Percentiles rank a stretch among this genome's conserved stretches.
Evolutionary conservation across 1,140 invertebrate genomes (phyloP).

Genomic region (Acromyrmex echinatior): DNA sequence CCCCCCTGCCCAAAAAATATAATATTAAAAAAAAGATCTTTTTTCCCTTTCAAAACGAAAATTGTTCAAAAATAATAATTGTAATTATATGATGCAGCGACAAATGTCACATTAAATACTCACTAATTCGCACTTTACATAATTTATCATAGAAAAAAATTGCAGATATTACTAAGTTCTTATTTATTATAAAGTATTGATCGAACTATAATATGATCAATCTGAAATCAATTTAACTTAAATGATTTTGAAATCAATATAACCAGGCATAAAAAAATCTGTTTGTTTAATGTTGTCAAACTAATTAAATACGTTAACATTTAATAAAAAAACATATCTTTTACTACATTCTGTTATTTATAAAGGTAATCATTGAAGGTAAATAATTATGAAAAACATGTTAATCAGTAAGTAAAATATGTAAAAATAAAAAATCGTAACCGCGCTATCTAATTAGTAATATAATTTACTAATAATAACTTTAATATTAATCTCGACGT

Average conservation of each 20-base stretch:
- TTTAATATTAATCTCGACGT: constrained; percentile 4
- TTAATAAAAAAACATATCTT: not conserved
- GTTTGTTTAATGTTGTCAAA: not conserved
- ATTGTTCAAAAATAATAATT: not conserved
- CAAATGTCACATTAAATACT: not conserved
- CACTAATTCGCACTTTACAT: not conserved
- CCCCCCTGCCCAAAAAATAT: not conserved
- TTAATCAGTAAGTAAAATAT: not conserved
- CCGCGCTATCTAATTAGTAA: not conserved
- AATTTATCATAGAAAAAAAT: not conserved
- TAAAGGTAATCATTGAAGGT: not conserved
- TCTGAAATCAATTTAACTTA: not conserved
- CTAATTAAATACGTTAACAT: not conserved
- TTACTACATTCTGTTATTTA: not conserved
- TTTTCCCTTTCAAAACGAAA: not conserved
- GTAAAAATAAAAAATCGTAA: not conserved
- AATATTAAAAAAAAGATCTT: not conserved
- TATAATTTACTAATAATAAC: not conserved
- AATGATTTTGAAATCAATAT: not conserved
- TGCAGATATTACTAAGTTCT: not conserved
- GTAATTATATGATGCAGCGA: not conserved
- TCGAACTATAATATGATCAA: not conserved
- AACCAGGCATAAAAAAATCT: not conserved
- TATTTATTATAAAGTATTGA: not conserved
- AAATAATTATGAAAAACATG: not conserved